Conservation (phyloP, 2,113 vertebrate species). For the Tachycineta bicolor region DNA sequence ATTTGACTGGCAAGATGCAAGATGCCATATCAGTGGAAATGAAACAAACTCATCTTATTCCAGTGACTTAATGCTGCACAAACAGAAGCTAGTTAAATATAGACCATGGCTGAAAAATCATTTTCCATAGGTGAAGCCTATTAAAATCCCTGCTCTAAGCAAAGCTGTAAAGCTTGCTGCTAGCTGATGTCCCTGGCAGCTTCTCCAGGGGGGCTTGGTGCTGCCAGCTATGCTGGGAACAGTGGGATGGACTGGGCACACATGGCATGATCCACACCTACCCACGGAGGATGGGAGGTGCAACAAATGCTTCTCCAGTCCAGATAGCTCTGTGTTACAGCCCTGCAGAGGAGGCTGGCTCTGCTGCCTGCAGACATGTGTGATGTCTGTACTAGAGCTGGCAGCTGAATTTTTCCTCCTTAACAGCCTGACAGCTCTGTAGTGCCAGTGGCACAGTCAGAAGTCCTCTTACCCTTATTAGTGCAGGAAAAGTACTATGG, state of each 20-base stretch:
- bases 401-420: neutral
- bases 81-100: slow-evolving; percentile 31
- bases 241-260: neutral
- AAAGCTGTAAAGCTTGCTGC: neutral
- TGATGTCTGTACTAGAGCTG: neutral
- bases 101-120: neutral
- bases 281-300: neutral
- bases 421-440: neutral
- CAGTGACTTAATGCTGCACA: neutral
- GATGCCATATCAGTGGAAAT: neutral
- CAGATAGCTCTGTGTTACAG: neutral
- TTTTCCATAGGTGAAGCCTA: neutral
- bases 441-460: neutral
- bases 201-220: neutral
- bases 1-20: neutral
- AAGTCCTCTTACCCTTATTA: neutral
- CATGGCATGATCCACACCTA: neutral
- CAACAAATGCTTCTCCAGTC: neutral
- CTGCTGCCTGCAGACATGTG: neutral
- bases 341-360: accelerated
- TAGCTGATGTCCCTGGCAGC: neutral
- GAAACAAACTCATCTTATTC: slow-evolving; percentile 27
- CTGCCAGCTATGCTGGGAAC: neutral
- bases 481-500: neutral
- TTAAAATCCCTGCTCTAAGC: neutral